A percentile compares a stretch with the other conserved stretches of the same genome.
Evolutionary conservation across 2,797 vertebrate species (phyloP).

Genomic region (Pangasius macronema): DNA sequence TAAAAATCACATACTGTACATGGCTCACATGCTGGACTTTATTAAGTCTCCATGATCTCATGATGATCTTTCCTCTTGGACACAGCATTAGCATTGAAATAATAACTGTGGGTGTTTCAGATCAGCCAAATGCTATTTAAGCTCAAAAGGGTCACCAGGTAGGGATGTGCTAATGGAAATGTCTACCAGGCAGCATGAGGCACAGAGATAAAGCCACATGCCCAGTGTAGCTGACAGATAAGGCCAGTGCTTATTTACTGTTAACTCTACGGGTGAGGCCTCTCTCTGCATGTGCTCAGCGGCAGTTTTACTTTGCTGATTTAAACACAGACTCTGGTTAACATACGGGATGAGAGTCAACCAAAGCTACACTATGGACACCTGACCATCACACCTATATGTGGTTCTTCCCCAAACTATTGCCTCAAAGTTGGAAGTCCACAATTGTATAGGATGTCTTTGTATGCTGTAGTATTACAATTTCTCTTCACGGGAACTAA

Average conservation of each 20-base stretch:
- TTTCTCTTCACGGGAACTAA: background rate
- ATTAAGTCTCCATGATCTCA: background rate
- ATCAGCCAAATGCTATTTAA: constrained; percentile 18
- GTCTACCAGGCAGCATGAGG: constrained; percentile 42
- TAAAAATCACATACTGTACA: background rate
- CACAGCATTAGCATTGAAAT: background rate
- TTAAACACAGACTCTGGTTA: background rate
- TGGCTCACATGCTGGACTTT: background rate
- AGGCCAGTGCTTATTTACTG: constrained; percentile 43
- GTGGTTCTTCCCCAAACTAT: background rate
- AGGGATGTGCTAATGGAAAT: constrained; percentile 38
- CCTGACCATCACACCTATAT: background rate
- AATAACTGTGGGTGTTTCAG: background rate
- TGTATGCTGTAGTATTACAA: background rate
- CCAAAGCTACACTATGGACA: background rate
- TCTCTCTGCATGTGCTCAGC: constrained; percentile 19
- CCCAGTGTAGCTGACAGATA: constrained; percentile 51
- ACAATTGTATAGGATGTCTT: background rate
- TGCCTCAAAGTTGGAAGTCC: background rate
- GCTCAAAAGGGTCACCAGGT: constrained; percentile 15
- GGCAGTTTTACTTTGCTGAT: constrained; percentile 26
- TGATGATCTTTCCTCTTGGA: background rate
- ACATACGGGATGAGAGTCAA: background rate
- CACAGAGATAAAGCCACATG: constrained; percentile 46
- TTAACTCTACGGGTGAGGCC: constrained; percentile 25